phyloP scores from a whole-genome alignment of 2,888 invertebrate genomes.

The Augiades crinisus region DNA sequence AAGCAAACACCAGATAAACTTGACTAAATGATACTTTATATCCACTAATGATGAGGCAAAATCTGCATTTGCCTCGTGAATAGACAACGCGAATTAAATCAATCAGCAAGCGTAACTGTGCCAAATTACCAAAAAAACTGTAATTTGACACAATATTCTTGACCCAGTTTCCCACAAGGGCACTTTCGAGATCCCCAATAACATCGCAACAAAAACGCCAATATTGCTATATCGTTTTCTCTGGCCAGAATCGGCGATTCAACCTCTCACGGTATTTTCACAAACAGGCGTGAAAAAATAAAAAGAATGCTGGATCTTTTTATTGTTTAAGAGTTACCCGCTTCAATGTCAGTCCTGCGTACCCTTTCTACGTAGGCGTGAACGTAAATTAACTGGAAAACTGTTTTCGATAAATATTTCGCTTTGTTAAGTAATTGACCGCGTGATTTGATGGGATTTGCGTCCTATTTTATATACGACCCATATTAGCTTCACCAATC shows the following conservation, averaged over 20 bases:
- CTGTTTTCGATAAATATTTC: constrained; percentile 16
- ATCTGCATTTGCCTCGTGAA: no score
- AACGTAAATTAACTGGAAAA: constrained; percentile 14
- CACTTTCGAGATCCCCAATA: not conserved
- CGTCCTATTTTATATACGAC: no score
- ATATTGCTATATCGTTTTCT: constrained; percentile 18
- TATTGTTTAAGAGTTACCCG: constrained; percentile 12
- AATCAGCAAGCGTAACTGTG: not conserved
- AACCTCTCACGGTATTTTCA: constrained; percentile 22
- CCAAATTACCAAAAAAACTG: not conserved
- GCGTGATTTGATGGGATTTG: constrained; percentile 4
- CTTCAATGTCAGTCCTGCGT: constrained; percentile 7
- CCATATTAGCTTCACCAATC: no score
- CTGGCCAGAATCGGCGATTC: constrained; percentile 18
- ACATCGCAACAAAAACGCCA: constrained; percentile 17
- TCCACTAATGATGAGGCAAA: no score
- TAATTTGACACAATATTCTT: not conserved
- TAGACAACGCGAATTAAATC: no score
- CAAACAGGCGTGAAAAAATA: constrained; percentile 8
- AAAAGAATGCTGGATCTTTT: constrained; percentile 1
- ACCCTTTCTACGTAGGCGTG: not conserved
- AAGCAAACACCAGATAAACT: no score
- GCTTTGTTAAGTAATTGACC: not conserved
- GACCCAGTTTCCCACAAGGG: constrained; percentile 3
- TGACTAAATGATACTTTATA: no score